Evolutionary conservation across 53 echinoderm and acorn worm genomes (phyloP), one percentile per base, ranked within the genome.

Genomic region (Patiria pectinifera): DNA sequence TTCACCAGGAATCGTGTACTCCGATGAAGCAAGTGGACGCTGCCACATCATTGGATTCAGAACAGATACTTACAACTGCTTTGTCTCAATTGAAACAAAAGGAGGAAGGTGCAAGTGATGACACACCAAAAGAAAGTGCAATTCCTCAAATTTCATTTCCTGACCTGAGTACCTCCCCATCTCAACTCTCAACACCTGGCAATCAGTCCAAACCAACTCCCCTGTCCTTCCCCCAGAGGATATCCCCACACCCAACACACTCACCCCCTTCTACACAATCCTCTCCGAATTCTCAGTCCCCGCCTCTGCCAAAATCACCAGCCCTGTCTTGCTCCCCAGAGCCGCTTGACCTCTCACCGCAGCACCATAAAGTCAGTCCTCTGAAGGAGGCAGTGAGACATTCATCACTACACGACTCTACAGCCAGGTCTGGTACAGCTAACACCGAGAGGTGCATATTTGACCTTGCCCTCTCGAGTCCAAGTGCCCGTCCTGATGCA

Each of bases 301-400:
- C 89, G 62, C 89, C 89, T 89, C 66, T 80, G 80, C 89, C 89
- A 9, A 84, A 84, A 45, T 84, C 84, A 23, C 84, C 84, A 45
- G 80, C 80, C 46, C 89, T 80, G 7, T 89, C 62, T 4, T 61
- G 46, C 60, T 89, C 89, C 48, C 89, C 89, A 14, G 89, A 89
- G n/a, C 89, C 89, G 13, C 89, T 89, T 35, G 89, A 89, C 66
- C 89, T 89, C 23, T 89, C 89, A 45, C 89, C 89, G 2, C 89
- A 79, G 46, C 25, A 86, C 11, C 53, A 79, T 58, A 80, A 69
- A 11, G 19, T 35, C 5, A 76, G 58, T 77, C 76, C 59, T 25
- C 13, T 89, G 69, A 89, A 45, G 22, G 78, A 62, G 70, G 47
- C 13, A 76, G 46, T 23, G 22, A 59, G 76, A 25, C 35, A 59